phyloP scores from a whole-genome alignment of 2,113 vertebrate genomes.

The Ctenomys sociabilis region DNA sequence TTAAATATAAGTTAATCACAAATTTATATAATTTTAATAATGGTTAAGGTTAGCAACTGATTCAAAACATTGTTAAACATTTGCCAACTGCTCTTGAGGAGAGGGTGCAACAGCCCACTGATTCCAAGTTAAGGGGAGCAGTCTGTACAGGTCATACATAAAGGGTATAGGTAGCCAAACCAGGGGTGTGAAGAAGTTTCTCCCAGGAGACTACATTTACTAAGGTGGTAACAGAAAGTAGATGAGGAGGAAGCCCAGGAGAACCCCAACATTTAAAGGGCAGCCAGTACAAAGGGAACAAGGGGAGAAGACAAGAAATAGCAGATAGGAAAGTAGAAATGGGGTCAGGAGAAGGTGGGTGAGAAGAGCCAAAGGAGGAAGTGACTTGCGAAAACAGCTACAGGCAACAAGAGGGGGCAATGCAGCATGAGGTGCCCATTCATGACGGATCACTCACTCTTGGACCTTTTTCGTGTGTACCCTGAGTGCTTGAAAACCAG shows the following conservation, averaged over 20 bases:
- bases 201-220: not conserved
- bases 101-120: not conserved
- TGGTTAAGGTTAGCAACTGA: not conserved
- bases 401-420: not conserved
- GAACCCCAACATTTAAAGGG: not conserved
- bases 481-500: not conserved
- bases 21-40: conserved; percentile 6
- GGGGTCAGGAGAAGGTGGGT: not conserved
- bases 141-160: not conserved
- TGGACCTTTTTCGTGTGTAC: too few relatives aligned
- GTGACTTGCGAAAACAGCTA: not conserved
- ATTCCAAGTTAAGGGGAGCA: not conserved
- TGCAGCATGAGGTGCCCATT: too few relatives aligned
- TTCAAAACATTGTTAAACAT: not conserved
- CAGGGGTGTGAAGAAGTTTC: not conserved
- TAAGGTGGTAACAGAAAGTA: not conserved
- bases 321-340: not conserved
- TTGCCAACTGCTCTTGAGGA: not conserved
- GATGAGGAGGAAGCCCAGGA: not conserved
- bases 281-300: not conserved
- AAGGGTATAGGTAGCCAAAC: not conserved
- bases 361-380: not conserved
- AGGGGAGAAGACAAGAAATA: not conserved
- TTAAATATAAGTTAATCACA: not conserved
- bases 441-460: not conserved